These are phyloP conservation scores for Pheosia tremula DNA, from an alignment of 2,888 invertebrate species.

Conservation along the genomic window DNA sequence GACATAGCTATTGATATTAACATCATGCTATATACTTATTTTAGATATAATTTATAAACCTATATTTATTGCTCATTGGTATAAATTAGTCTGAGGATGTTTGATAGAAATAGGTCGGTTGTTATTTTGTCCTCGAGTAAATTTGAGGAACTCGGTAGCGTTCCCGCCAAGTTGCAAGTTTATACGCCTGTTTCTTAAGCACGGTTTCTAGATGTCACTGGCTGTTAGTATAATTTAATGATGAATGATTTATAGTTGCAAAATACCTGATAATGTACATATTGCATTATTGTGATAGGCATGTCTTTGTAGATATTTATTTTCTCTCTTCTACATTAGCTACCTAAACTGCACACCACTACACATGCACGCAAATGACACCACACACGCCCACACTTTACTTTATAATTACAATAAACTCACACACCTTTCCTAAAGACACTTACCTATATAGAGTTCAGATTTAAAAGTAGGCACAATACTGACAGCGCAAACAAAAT, in stretches of 20 bases:
- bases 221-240: no score
- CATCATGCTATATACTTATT: background rate
- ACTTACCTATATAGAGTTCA: background rate
- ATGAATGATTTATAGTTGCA: no score
- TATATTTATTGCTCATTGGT: background rate
- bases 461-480: background rate
- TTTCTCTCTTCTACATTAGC: conserved; percentile 1
- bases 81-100: background rate
- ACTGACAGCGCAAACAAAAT: background rate
- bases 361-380: conserved; percentile 4
- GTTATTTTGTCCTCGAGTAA: no score
- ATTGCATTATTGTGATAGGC: background rate
- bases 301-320: conserved; percentile 1
- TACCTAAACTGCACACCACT: background rate
- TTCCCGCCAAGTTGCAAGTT: no score
- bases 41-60: background rate
- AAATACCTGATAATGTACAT: no score
- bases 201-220: no score
- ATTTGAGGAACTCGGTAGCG: no score
- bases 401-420: background rate
- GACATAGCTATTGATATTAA: conserved; percentile 19
- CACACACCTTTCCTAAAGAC: background rate
- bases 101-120: background rate
- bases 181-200: no score
- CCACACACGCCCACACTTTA: background rate